phyloP scores from a whole-genome alignment of 64 coral and sea anemone genomes.

The Dendronephthya gigantea region DNA sequence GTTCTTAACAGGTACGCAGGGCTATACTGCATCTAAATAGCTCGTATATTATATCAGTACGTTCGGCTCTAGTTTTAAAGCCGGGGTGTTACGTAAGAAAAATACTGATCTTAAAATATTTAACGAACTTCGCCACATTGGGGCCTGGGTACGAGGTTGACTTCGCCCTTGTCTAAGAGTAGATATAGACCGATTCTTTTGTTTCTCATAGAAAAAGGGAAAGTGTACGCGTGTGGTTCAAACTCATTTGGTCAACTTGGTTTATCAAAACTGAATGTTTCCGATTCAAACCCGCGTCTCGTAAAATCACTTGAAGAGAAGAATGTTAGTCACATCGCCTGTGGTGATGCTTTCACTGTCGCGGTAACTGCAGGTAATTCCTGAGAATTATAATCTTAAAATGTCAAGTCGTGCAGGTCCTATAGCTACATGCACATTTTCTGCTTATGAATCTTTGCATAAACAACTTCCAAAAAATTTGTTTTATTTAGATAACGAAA shows the following conservation, averaged over 20 bases:
- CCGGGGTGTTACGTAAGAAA: too few relatives aligned
- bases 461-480: too few relatives aligned
- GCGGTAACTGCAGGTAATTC: conserved; percentile 40
- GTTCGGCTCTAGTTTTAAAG: too few relatives aligned
- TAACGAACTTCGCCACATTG: too few relatives aligned
- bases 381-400: not conserved
- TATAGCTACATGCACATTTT: too few relatives aligned
- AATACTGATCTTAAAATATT: too few relatives aligned
- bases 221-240: conserved; percentile 66
- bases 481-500: conserved; percentile 23
- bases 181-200: not conserved
- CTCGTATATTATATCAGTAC: too few relatives aligned
- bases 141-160: too few relatives aligned
- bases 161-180: not conserved
- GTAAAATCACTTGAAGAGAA: conserved; percentile 52
- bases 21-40: not conserved
- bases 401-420: too few relatives aligned
- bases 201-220: conserved; percentile 21
- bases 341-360: conserved; percentile 82
- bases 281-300: conserved; percentile 33
- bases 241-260: conserved; percentile 97
- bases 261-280: conserved; percentile 39
- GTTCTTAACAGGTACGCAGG: conserved; percentile 16
- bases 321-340: conserved; percentile 44
- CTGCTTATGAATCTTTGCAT: too few relatives aligned